Evolutionary conservation across 2,113 vertebrate genomes (phyloP).

Genomic region (Brachyistius frenatus): DNA sequence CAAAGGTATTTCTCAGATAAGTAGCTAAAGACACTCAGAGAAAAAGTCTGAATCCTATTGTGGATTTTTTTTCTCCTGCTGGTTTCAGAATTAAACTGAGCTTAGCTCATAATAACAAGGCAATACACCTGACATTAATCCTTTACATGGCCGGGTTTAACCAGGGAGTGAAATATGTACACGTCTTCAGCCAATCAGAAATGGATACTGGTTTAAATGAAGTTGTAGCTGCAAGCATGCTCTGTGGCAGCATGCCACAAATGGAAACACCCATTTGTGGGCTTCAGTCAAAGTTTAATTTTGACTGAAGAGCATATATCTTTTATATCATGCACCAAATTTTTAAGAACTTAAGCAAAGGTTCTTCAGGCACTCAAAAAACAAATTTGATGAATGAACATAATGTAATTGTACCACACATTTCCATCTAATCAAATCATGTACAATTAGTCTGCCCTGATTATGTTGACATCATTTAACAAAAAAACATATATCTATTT

Average conservation of each 20-base stretch:
- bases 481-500: too few species aligned
- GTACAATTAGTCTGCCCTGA: too few species aligned
- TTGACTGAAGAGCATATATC: constrained; percentile 10
- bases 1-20: constrained; percentile 57
- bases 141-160: constrained; percentile 5
- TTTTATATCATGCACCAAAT: not conserved
- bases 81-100: constrained; percentile 63
- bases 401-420: too few species aligned
- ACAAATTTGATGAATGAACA: too few species aligned
- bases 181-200: constrained; percentile 32
- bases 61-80: constrained; percentile 45
- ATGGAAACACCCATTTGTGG: constrained; percentile 4
- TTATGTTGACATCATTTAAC: too few species aligned
- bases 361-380: not conserved
- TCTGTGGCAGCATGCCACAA: not conserved
- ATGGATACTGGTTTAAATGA: not conserved
- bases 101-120: constrained; percentile 56
- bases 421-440: too few species aligned
- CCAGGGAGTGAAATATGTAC: constrained; percentile 4
- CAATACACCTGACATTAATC: constrained; percentile 53
- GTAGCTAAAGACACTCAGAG: constrained; percentile 56
- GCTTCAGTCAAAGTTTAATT: constrained; percentile 23
- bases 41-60: constrained; percentile 55
- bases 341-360: not conserved
- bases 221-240: not conserved